Percentiles rank a stretch among this genome's conserved stretches.
Evolutionary conservation across 2,888 invertebrate species (phyloP).

Genomic region (Galeruca laticollis): DNA sequence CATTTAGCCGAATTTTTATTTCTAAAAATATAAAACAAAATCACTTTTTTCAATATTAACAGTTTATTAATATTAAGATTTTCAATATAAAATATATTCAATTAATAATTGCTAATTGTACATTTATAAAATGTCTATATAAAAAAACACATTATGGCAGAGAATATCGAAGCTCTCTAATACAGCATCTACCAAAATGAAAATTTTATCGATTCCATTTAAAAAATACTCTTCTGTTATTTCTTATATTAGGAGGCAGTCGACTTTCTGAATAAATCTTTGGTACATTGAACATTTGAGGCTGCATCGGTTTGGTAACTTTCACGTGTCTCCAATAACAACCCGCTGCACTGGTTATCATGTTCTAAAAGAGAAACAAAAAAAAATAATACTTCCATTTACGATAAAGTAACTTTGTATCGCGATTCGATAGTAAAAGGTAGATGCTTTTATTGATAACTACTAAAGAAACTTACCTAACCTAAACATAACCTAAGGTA

Average conservation of each 20-base stretch:
- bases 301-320: conserved; percentile 53
- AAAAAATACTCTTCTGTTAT: conserved; percentile 49
- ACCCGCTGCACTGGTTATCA: conserved; percentile 56
- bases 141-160: conserved; percentile 44
- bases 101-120: conserved; percentile 22
- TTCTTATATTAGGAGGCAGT: conserved; percentile 49
- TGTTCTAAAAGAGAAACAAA: conserved; percentile 51
- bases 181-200: not conserved
- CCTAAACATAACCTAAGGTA: not conserved
- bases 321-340: conserved; percentile 62
- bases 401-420: no score
- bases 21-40: not conserved
- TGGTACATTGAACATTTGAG: conserved; percentile 52
- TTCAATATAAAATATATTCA: conserved; percentile 26
- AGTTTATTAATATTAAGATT: conserved; percentile 1
- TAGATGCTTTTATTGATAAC: no score
- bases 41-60: not conserved
- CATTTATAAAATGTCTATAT: conserved; percentile 46
- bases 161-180: not conserved
- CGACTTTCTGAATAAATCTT: conserved; percentile 52
- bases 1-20: not conserved
- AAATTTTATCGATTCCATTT: conserved; percentile 49
- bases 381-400: no score
- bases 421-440: no score
- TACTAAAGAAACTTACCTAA: no score